Conservation (phyloP, 2,113 vertebrate species). For the Propithecus coquereli region DNA sequence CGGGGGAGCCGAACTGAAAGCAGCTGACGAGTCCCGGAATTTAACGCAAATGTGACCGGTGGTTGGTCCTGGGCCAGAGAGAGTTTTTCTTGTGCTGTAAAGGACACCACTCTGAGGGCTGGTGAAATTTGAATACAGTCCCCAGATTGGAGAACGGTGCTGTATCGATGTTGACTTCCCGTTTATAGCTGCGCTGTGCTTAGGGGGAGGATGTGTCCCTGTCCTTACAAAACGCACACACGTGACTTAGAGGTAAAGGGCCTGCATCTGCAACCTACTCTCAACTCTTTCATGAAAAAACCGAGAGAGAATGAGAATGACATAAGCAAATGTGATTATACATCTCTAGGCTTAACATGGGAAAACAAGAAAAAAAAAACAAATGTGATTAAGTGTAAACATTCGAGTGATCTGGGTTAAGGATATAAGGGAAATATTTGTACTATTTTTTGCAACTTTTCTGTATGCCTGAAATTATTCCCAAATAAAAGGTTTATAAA, state of each 20-base stretch:
- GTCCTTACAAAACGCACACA: not conserved
- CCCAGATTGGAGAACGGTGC: rapidly evolving
- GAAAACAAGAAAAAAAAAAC: too few relatives aligned
- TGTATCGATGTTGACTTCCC: not conserved
- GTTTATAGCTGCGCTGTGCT: not conserved
- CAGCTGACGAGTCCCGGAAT: rapidly evolving
- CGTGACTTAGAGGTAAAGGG: not conserved
- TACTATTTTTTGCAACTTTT: not conserved
- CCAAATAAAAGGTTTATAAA: not conserved
- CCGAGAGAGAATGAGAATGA: not conserved
- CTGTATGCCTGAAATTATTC: not conserved
- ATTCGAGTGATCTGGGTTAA: too few relatives aligned
- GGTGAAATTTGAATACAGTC: not conserved
- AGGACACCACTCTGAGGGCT: not conserved
- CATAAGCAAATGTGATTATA: not conserved
- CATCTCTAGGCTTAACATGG: too few relatives aligned
- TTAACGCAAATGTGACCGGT: rapidly evolving
- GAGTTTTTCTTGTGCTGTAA: rapidly evolving
- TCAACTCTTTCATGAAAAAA: not conserved
- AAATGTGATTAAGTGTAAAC: not conserved
- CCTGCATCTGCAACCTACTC: not conserved
- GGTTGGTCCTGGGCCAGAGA: too few relatives aligned
- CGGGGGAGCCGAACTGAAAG: not conserved
- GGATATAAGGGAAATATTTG: not conserved
- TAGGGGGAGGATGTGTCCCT: not conserved